Conservation (phyloP, 2,797 vertebrate species). For the Picus viridis region DNA sequence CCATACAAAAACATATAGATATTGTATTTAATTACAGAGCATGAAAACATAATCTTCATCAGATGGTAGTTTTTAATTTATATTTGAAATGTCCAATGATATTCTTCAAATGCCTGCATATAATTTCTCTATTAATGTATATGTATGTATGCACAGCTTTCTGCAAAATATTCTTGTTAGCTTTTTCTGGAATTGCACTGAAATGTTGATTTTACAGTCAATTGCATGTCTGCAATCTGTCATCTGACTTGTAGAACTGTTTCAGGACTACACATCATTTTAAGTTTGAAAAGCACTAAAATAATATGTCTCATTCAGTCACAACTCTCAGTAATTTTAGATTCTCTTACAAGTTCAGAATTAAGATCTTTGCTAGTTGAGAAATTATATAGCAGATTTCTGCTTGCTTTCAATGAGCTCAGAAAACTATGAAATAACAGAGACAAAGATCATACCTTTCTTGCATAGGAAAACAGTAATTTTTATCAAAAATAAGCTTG, state of each 20-base stretch:
- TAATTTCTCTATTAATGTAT: not conserved
- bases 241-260: not conserved
- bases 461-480: not conserved
- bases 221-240: not conserved
- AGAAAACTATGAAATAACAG: not conserved
- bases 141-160: not conserved
- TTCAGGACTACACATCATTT: not conserved
- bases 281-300: not conserved
- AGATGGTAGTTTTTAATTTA: not conserved
- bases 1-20: not conserved
- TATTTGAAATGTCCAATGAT: not conserved
- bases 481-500: not conserved
- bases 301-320: not conserved
- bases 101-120: not conserved
- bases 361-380: not conserved
- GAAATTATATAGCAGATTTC: not conserved
- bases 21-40: not conserved
- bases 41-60: not conserved
- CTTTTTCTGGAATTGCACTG: not conserved
- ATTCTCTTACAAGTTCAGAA: not conserved
- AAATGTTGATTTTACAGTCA: constrained; percentile 5
- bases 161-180: constrained; percentile 1
- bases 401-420: not conserved
- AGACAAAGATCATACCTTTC: not conserved
- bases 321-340: constrained; percentile 23